Percentiles rank a stretch among this genome's conserved stretches.
Conservation (phyloP, 2,888 invertebrate species). For the Nemotelus pantherinus region DNA sequence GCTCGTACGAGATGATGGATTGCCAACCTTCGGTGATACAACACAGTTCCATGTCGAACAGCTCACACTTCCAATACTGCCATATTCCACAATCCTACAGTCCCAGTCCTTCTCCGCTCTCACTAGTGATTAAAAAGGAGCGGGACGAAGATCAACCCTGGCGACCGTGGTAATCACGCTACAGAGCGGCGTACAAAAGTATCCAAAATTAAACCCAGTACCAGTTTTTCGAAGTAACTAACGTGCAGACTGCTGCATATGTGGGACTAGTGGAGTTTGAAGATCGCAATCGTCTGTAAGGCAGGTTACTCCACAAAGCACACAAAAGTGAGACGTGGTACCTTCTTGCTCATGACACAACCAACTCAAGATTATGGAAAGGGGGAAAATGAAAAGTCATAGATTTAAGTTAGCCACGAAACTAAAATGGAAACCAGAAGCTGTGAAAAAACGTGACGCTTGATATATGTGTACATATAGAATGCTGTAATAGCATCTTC, state of each 20-base stretch:
- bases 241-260: no score
- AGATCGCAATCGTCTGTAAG: no score
- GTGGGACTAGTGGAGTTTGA: no score
- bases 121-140: conserved; percentile 76
- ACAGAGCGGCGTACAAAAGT: not conserved
- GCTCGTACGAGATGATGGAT: conserved; percentile 65
- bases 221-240: no score
- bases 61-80: conserved; percentile 62
- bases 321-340: no score
- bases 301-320: no score
- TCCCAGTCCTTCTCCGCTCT: conserved; percentile 68
- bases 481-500: not conserved
- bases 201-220: no score
- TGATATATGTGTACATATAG: not conserved
- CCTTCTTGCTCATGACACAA: no score
- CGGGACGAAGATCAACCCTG: conserved; percentile 79
- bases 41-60: conserved; percentile 62
- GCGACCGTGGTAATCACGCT: conserved; percentile 76
- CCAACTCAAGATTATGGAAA: not conserved
- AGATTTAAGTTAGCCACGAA: no score
- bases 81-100: conserved; percentile 48
- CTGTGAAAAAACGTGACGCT: conserved; percentile 41
- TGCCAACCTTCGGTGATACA: conserved; percentile 67
- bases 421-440: conserved; percentile 49
- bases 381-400: not conserved